Evolutionary conservation across 2,888 invertebrate genomes (phyloP), one percentile per base, ranked within the genome.

Genomic region (Lottia gigantea): DNA sequence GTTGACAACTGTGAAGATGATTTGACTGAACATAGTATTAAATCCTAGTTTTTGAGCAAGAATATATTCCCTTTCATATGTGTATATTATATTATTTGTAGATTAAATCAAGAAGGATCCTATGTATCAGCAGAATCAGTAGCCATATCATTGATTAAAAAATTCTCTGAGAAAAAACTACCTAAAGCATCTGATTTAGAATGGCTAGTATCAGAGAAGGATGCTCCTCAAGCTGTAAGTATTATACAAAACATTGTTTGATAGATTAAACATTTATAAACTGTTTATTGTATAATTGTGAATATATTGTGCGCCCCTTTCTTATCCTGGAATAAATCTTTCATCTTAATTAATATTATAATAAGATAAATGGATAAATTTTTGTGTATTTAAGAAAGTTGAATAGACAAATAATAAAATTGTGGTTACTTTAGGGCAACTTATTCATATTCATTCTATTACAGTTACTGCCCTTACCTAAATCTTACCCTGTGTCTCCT

Each of bases 201-300:
- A 80, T 95, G 95, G 94, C 90, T 95, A 3, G 94, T 95, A 0
- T 93, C 94, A 0, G 94, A 94, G 81, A 86, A 92, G 82, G 94
- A 95, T 84, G 93, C 92, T 14, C 94, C 94, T 1, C 94, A 95
- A 87, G 90, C 89, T 79, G 91, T 91, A 82, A 79, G 81, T 73
- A 26, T 19, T 64, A 40, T 31, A 64, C 61, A 15, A 12, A 3
- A 66, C 12, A 26, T 16, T 55, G 11, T 26, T 49, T 11, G 2
- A 6, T 40, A 23, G 2, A 15, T 6, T 16, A 25, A 15, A 25
- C 0, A 47, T 66, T 19, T n/a, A 15, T 31, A 8, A 11, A 8
- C 11, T 55, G 64, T 63, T 66, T 46, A 40, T 11, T 40, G 11
- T 66, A 31, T n/a, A n/a, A n/a, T n/a, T n/a, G n/a, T n/a, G n/a